phyloP scores from a whole-genome alignment of 2,888 invertebrate species.

The Pilophorus perplexus region DNA sequence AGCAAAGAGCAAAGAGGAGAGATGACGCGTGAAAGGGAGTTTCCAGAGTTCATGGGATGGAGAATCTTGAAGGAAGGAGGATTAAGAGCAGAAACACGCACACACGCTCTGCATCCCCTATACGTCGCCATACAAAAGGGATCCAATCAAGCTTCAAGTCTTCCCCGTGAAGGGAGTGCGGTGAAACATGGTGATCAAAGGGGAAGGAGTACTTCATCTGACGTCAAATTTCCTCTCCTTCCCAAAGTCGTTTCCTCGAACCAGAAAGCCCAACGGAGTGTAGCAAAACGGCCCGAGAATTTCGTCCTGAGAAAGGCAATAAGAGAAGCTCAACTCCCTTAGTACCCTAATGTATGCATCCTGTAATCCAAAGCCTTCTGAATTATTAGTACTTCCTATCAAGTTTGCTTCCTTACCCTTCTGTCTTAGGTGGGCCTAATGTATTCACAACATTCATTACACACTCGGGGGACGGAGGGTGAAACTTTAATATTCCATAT shows the following conservation, averaged over 20 bases:
- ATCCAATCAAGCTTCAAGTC: conserved; percentile 26
- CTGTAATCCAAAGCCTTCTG: conserved; percentile 15
- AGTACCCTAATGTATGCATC: conserved; percentile 2
- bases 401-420: not conserved
- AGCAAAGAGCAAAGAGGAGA: not conserved
- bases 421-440: not conserved
- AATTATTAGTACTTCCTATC: conserved; percentile 18
- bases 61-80: too few relatives aligned
- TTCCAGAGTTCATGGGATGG: not conserved
- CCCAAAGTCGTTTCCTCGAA: not conserved
- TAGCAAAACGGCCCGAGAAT: conserved; percentile 12
- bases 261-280: not conserved
- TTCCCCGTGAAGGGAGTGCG: conserved; percentile 17
- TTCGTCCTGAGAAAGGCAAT: conserved; percentile 15
- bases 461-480: not conserved
- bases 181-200: conserved; percentile 26
- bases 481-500: not conserved
- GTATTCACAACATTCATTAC: conserved; percentile 17
- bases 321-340: not conserved
- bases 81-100: conserved; percentile 6
- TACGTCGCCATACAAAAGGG: conserved; percentile 9
- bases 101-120: not conserved
- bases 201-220: conserved; percentile 20
- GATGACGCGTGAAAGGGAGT: not conserved
- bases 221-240: conserved; percentile 1